phyloP scores from a whole-genome alignment of 2,113 vertebrate genomes.

The Vidua macroura region DNA sequence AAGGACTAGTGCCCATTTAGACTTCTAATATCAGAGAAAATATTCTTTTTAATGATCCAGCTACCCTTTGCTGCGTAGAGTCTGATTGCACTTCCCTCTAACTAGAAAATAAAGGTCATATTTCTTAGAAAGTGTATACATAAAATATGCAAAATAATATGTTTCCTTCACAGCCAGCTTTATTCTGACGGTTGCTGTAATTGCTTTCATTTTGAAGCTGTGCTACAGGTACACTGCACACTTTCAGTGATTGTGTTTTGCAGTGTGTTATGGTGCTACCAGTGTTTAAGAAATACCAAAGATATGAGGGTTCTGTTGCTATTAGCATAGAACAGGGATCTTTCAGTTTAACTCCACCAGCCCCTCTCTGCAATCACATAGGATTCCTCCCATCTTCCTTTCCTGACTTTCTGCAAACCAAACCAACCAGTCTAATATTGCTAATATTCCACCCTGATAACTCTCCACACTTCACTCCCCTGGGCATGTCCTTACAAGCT shows the following conservation, averaged over 20 bases:
- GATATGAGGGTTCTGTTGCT: background rate
- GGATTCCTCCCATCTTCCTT: background rate
- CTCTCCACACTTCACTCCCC: background rate
- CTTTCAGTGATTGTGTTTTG: conserved; percentile 21
- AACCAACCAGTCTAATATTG: background rate
- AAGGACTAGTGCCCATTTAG: conserved; percentile 75
- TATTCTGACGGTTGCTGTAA: conserved; percentile 64
- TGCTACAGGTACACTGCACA: conserved; percentile 48
- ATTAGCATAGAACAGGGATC: background rate
- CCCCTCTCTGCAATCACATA: background rate
- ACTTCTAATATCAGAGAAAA: conserved; percentile 75
- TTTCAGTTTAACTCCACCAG: background rate
- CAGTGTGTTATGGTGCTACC: background rate
- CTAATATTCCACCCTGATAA: background rate
- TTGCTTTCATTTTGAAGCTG: conserved; percentile 65
- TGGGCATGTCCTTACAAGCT: background rate
- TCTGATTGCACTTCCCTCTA: conserved; percentile 75
- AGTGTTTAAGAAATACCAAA: background rate
- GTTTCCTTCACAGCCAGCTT: conserved; percentile 68
- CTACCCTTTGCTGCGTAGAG: conserved; percentile 66
- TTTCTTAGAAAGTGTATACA: conserved; percentile 74
- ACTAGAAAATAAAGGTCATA: conserved; percentile 76
- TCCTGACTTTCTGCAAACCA: background rate
- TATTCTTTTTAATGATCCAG: conserved; percentile 77
- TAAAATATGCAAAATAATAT: conserved; percentile 78